Base-by-base conservation (phyloP, 2,888 invertebrate species). In the Hyles lineata region DNA sequence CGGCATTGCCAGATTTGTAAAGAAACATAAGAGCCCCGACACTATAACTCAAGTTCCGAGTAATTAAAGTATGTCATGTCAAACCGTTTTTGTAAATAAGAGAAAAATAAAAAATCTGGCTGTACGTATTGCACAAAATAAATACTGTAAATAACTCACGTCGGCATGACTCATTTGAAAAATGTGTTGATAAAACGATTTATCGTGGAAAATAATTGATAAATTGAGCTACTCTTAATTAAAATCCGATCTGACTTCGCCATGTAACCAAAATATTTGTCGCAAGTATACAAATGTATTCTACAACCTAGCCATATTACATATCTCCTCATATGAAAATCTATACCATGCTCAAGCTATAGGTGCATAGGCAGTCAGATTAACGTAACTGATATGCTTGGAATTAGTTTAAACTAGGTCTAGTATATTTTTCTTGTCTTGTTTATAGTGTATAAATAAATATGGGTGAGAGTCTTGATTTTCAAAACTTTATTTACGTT, bases 41-140 rank as follows among this genome's bases (percentile, higher is more conserved):
- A 9, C 19, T 9, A 35, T 43, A 21, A n/a, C 43, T 50, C 63
- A 67, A 43, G 43, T 67, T 43, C 21, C 43, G 67, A 43, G 50
- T 50, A 67, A 67, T 50, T 67, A 67, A 50, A 67, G 15, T 67
- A 50, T 67, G 50, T 67, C 50, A 50, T 67, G 50, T 67, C 50
- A 23, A 21, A 17, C 43, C 19, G 9, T 15, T 32, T 23, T n/a
- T 67, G 50, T 43, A 23, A 67, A 67, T 50, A 67, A 67, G 50
- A 23, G 23, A 50, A 67, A 62, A 21, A 21, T 15, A 43, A 50
- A 67, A 50, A 50, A 23, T 23, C 15, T 21, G 23, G 43, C 23
- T 23, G 43, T 19, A 35, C n/a, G 15, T 63, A 63, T 43, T n/a
- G 35, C 21, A 43, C 63, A 43, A 35, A 63, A 32, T 63, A 63